Evolutionary conservation across 2,797 vertebrate species (phyloP).

Genomic region (Coreius guichenoti): DNA sequence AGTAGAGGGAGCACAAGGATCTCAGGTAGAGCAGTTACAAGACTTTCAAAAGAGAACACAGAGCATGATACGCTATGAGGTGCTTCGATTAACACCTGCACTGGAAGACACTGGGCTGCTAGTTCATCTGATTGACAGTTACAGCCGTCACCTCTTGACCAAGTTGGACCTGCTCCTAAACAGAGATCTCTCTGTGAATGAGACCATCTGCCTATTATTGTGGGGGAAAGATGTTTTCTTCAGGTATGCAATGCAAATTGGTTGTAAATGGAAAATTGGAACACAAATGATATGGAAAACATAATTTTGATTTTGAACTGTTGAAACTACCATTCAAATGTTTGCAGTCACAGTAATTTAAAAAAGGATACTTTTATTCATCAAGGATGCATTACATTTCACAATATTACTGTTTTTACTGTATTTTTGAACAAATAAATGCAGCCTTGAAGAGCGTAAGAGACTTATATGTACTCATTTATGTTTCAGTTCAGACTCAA

Average conservation of each 20-base stretch:
- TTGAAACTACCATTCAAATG: neutral
- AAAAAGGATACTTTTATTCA: too few relatives aligned
- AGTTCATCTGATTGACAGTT: conserved; percentile 50
- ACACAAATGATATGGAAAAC: too few relatives aligned
- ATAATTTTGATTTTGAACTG: neutral
- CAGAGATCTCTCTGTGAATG: conserved; percentile 24
- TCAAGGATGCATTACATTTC: neutral
- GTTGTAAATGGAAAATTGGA: neutral
- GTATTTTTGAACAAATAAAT: neutral
- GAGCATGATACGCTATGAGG: neutral
- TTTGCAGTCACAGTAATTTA: too few relatives aligned
- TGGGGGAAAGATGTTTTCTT: conserved; percentile 56
- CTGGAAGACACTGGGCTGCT: conserved; percentile 21
- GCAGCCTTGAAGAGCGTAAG: neutral
- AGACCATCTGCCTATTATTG: conserved; percentile 51
- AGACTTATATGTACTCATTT: neutral
- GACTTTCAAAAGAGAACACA: conserved; percentile 40
- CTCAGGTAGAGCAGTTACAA: conserved; percentile 26
- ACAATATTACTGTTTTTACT: neutral
- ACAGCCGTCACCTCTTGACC: conserved; percentile 43
- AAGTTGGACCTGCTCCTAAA: conserved; percentile 63
- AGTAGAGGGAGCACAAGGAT: neutral
- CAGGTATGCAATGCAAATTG: neutral
- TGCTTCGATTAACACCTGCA: conserved; percentile 39
- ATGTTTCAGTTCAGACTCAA: conserved; percentile 59